Evolutionary conservation across 2,113 vertebrate genomes (phyloP).

Genomic region (Maccullochella peelii): DNA sequence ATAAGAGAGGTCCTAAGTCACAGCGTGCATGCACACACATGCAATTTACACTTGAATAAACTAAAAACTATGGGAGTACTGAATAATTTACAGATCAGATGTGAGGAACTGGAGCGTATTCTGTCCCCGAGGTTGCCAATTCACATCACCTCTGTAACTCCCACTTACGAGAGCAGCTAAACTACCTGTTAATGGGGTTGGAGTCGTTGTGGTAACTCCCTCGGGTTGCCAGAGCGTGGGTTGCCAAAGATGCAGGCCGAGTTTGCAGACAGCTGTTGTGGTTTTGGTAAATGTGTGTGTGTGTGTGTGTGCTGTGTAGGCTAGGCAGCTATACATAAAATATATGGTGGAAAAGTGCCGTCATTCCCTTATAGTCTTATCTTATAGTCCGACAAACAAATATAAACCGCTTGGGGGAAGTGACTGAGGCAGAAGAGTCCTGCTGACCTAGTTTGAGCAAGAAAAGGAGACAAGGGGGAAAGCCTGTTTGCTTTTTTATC

Average conservation of each 20-base stretch:
- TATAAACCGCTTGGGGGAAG: constrained; percentile 18
- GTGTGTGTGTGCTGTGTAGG: neutral
- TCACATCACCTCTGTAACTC: constrained; percentile 49
- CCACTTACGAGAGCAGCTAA: constrained; percentile 36
- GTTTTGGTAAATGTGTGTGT: neutral
- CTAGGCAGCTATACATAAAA: constrained; percentile 36
- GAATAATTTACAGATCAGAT: constrained; percentile 69
- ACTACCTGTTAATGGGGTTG: constrained; percentile 44
- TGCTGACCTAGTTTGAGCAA: constrained; percentile 53
- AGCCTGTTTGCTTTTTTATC: constrained; percentile 56
- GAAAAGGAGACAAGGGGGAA: constrained; percentile 40
- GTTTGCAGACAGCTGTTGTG: neutral
- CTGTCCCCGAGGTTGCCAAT: constrained; percentile 51
- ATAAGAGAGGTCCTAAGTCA: constrained; percentile 4
- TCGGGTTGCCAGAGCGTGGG: constrained; percentile 21
- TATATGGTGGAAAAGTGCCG: constrained; percentile 29
- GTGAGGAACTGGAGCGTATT: constrained; percentile 69
- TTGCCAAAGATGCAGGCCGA: neutral
- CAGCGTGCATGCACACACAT: constrained; percentile 18
- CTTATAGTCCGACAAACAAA: constrained; percentile 18
- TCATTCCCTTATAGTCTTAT: constrained; percentile 35
- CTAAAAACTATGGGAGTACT: constrained; percentile 54
- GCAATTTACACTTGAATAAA: constrained; percentile 43
- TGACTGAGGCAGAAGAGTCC: constrained; percentile 57
- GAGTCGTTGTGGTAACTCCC: constrained; percentile 28